phyloP scores from a whole-genome alignment of 2,113 vertebrate genomes.

The Sorex araneus region DNA sequence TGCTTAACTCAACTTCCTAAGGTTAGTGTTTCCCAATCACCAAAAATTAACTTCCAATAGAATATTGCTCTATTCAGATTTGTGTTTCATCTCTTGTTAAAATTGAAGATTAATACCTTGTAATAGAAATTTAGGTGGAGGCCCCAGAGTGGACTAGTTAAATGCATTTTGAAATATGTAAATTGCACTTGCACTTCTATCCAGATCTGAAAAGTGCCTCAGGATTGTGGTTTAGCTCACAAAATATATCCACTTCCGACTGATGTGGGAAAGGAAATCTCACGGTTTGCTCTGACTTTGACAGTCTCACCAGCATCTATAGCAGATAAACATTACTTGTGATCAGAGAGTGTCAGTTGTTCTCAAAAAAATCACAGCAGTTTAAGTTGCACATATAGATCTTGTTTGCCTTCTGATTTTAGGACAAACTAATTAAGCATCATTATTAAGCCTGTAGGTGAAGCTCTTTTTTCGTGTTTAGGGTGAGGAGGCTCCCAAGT shows the following conservation, averaged over 20 bases:
- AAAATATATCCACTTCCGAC: neutral
- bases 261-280: neutral
- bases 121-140: slow-evolving; percentile 1
- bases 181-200: neutral
- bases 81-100: slow-evolving; percentile 30
- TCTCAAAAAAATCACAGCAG: neutral
- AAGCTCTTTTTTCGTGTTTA: slow-evolving; percentile 18
- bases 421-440: slow-evolving; percentile 21
- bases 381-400: neutral
- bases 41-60: slow-evolving; percentile 29
- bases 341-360: neutral
- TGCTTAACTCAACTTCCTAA: neutral
- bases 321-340: neutral
- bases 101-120: slow-evolving; percentile 57
- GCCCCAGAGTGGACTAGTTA: neutral
- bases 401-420: neutral
- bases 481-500: too few species aligned
- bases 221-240: neutral
- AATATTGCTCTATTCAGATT: slow-evolving; percentile 24
- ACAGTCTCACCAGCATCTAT: neutral
- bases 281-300: neutral
- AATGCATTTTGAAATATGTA: slow-evolving; percentile 39
- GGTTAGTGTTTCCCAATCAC: neutral
- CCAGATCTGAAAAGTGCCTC: neutral
- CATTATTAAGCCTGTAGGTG: neutral